phyloP scores from a whole-genome alignment of 2,888 invertebrate genomes.

The Heliconius aoede region DNA sequence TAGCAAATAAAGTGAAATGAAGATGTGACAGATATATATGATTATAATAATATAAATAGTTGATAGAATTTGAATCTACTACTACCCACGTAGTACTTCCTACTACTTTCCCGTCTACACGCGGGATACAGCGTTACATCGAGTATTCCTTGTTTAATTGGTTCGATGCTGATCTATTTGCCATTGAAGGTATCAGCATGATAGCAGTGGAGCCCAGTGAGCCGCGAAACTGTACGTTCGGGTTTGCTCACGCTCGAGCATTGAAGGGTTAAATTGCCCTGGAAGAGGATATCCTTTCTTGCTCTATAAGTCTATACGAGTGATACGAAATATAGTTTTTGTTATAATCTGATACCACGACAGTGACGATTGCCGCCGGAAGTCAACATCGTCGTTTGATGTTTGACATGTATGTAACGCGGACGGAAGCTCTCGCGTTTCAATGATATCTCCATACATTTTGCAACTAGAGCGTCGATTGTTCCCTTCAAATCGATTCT shows the following conservation, averaged over 20 bases:
- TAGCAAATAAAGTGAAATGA: too few species aligned
- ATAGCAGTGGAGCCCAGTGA: slow-evolving; percentile 22
- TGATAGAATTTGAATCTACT: neutral
- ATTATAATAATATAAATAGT: too few species aligned
- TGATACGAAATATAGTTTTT: slow-evolving; percentile 8
- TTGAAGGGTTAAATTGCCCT: slow-evolving; percentile 35
- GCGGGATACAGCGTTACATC: neutral
- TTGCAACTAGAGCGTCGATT: slow-evolving; percentile 20
- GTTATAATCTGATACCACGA: slow-evolving; percentile 29
- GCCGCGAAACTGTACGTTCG: slow-evolving; percentile 22
- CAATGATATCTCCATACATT: slow-evolving; percentile 32
- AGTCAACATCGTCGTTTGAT: slow-evolving; percentile 30
- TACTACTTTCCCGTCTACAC: neutral
- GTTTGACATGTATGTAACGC: slow-evolving; percentile 23
- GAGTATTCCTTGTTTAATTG: neutral
- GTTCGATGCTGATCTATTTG: neutral
- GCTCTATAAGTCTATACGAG: neutral
- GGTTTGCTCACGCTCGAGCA: slow-evolving; percentile 30
- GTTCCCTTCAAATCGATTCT: slow-evolving; percentile 24
- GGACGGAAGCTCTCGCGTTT: slow-evolving; percentile 35
- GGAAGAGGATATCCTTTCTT: neutral
- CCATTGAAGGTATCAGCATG: slow-evolving; percentile 13
- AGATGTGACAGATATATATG: neutral
- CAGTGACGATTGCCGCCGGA: slow-evolving; percentile 34
- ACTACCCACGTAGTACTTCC: too few species aligned